These are phyloP conservation scores for Herpetotheres cachinnans DNA, from an alignment of 2,113 vertebrate species.

Conservation along the genomic window DNA sequence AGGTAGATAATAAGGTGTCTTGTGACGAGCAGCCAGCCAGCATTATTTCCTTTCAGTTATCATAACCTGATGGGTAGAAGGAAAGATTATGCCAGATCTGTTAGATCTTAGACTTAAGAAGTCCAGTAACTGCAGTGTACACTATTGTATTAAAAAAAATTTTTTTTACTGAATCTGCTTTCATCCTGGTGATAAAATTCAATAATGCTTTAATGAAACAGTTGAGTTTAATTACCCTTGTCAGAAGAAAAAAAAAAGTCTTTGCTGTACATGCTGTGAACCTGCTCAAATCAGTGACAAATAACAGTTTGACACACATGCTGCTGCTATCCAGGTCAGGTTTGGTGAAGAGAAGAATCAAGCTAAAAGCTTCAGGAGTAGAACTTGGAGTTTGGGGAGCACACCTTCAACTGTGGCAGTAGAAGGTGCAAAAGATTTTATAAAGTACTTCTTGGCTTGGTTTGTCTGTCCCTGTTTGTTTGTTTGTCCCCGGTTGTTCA, in stretches of 20 bases:
- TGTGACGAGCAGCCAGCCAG: not conserved
- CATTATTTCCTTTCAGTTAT: not conserved
- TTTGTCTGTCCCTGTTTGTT: not conserved
- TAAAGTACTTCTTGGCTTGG: not conserved
- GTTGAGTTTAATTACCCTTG: not conserved
- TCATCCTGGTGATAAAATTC: not conserved
- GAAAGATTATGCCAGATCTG: not conserved
- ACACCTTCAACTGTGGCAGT: not conserved
- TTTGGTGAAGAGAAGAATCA: not conserved
- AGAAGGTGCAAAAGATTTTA: not conserved
- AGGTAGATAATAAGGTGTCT: not conserved
- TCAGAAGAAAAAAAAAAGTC: not conserved
- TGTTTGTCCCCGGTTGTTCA: too few relatives aligned
- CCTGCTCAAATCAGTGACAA: not conserved
- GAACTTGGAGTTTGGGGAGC: not conserved
- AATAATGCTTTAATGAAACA: not conserved
- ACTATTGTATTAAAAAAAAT: not conserved
- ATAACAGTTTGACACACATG: not conserved
- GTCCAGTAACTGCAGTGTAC: not conserved
- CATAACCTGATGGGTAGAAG: fast-evolving
- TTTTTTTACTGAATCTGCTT: not conserved
- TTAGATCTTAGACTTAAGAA: not conserved
- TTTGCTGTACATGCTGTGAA: not conserved
- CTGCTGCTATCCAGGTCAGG: not conserved
- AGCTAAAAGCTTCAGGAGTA: not conserved